phyloP scores from a whole-genome alignment of 2,113 vertebrate species.

The Phoenicopterus ruber region DNA sequence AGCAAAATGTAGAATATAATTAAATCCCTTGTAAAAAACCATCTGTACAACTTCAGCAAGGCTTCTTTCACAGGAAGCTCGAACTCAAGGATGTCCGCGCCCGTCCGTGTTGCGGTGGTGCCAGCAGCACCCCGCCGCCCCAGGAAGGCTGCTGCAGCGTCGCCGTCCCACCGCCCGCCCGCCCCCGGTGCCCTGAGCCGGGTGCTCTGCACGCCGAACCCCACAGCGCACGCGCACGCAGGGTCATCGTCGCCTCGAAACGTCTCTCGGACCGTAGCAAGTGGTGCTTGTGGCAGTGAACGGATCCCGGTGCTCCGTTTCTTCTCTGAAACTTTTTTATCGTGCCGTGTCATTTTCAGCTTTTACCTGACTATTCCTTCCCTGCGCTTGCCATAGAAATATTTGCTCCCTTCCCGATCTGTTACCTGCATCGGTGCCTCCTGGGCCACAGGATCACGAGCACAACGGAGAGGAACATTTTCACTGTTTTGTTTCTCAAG shows the following conservation, averaged over 20 bases:
- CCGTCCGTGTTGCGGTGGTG: not conserved
- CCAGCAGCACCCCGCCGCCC: not conserved
- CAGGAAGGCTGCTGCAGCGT: not conserved
- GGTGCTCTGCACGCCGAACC: too few species aligned
- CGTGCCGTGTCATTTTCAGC: not conserved
- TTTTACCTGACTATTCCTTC: not conserved
- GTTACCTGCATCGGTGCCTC: rapidly evolving
- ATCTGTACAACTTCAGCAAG: not conserved
- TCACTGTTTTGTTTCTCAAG: not conserved
- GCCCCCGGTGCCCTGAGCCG: rapidly evolving
- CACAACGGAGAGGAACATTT: not conserved
- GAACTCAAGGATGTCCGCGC: rapidly evolving
- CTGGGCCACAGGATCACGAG: not conserved
- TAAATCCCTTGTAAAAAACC: not conserved
- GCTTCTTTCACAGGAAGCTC: not conserved
- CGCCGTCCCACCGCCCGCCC: rapidly evolving
- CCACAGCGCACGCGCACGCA: rapidly evolving
- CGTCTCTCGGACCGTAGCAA: not conserved
- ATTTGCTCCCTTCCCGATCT: not conserved
- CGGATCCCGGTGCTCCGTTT: not conserved
- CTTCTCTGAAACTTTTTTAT: not conserved
- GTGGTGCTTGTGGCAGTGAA: too few species aligned
- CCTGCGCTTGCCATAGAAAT: not conserved
- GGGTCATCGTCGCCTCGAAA: not conserved
- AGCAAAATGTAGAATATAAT: not conserved